Percentiles rank a stretch among this genome's conserved stretches.
phyloP scores from a whole-genome alignment of 2,113 vertebrate genomes.

The Charina bottae region DNA sequence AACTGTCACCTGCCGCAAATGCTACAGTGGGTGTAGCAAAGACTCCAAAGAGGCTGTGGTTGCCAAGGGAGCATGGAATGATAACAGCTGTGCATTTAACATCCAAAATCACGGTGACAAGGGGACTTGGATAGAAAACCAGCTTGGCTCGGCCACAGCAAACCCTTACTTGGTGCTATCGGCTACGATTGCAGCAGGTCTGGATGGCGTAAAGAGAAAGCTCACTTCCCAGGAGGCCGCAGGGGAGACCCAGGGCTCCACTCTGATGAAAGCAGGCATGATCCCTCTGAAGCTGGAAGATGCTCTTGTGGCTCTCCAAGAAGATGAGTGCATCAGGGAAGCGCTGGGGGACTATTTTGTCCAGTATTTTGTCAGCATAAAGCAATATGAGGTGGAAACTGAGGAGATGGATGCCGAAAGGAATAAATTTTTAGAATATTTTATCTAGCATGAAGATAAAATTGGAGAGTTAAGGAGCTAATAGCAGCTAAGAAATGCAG shows the following conservation, averaged over 20 bases:
- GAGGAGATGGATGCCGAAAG: conserved; percentile 87
- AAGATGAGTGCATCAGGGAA: conserved; percentile 80
- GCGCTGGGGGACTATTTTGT: conserved; percentile 88
- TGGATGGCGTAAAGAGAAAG: conserved; percentile 84
- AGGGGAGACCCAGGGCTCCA: conserved; percentile 66
- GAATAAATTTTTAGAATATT: conserved; percentile 93
- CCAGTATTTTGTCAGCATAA: conserved; percentile 90
- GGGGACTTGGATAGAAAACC: conserved; percentile 86
- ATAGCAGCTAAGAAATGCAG: neutral
- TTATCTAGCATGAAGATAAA: conserved; percentile 77
- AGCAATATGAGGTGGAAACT: conserved; percentile 90
- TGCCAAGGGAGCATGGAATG: conserved; percentile 85
- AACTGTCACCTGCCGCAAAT: conserved; percentile 80
- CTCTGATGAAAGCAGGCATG: conserved; percentile 62
- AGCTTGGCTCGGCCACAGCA: conserved; percentile 87
- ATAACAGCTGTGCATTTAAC: conserved; percentile 90
- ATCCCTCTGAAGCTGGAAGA: conserved; percentile 89
- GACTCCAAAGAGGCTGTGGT: conserved; percentile 79
- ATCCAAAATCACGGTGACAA: conserved; percentile 85
- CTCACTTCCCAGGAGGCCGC: conserved; percentile 67
- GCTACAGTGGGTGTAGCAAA: conserved; percentile 79
- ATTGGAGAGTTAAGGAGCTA: neutral
- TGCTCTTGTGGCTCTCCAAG: conserved; percentile 81
- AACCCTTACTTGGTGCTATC: conserved; percentile 92
- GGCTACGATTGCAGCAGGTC: conserved; percentile 87